Conservation (phyloP, 64 coral and sea anemone species). For the Pocillopora verrucosa region DNA sequence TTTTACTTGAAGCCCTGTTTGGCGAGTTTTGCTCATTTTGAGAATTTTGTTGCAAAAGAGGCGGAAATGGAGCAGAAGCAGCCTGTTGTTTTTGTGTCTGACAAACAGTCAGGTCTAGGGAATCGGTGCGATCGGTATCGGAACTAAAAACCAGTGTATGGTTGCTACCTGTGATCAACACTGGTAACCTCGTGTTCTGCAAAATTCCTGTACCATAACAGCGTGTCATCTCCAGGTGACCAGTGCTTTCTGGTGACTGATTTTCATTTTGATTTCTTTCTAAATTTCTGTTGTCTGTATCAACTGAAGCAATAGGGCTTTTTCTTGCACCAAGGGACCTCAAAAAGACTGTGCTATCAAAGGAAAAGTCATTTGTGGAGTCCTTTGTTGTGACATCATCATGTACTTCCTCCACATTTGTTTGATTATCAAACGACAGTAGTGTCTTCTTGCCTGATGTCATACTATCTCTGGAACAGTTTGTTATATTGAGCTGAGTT, state of each 20-base stretch:
- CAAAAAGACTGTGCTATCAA: too few species aligned
- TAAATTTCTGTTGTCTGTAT: too few species aligned
- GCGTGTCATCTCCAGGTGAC: neutral
- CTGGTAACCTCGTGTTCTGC: neutral
- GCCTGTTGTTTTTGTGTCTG: conserved; percentile 13
- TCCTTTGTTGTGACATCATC: too few species aligned
- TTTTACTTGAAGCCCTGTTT: neutral
- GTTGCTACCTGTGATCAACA: neutral
- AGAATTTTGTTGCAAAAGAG: too few species aligned
- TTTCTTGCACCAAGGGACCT: too few species aligned
- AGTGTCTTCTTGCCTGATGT: too few species aligned
- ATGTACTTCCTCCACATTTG: too few species aligned
- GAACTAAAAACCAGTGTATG: neutral
- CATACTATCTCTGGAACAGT: neutral
- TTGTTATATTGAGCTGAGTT: conserved; percentile 10
- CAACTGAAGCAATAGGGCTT: too few species aligned
- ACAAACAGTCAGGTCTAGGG: conserved; percentile 46
- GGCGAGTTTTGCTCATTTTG: neutral
- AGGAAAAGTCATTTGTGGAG: too few species aligned
- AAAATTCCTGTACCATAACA: conserved; percentile 55
- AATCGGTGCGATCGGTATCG: neutral
- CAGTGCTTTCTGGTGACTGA: too few species aligned
- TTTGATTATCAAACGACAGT: too few species aligned
- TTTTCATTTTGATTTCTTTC: too few species aligned
- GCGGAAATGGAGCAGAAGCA: neutral